phyloP scores from a whole-genome alignment of 2,113 vertebrate genomes.

The Alethe diademata region DNA sequence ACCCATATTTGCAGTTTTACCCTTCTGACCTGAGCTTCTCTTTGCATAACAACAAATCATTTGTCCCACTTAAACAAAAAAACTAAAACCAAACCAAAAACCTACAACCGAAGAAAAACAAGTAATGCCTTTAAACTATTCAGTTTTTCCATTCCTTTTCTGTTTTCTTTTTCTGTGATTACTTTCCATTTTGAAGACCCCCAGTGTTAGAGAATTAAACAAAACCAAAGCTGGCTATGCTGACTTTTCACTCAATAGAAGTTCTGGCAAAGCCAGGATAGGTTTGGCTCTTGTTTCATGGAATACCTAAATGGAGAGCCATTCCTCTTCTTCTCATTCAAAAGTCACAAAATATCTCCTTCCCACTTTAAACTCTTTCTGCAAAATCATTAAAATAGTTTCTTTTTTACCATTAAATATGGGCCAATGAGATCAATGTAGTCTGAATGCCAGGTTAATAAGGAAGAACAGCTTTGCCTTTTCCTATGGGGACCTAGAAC shows the following conservation, averaged over 20 bases:
- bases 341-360: conserved; percentile 39
- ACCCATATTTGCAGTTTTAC: not conserved
- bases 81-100: not conserved
- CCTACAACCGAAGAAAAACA: not conserved
- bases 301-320: not conserved
- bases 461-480: conserved; percentile 1
- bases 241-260: not conserved
- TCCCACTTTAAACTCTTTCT: not conserved
- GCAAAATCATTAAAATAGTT: conserved; percentile 7
- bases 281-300: not conserved
- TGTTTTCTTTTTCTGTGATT: not conserved
- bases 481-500: not conserved
- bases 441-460: conserved; percentile 5
- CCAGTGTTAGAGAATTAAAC: not conserved
- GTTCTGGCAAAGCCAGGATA: not conserved
- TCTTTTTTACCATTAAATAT: not conserved
- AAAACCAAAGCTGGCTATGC: not conserved
- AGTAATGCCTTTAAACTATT: not conserved
- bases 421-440: not conserved
- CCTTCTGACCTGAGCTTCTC: not conserved
- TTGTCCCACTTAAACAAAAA: not conserved
- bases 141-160: not conserved
- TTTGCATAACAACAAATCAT: not conserved
- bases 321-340: not conserved
- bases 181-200: not conserved